phyloP scores from a whole-genome alignment of 2,113 vertebrate genomes.

The Donacobius atricapilla region DNA sequence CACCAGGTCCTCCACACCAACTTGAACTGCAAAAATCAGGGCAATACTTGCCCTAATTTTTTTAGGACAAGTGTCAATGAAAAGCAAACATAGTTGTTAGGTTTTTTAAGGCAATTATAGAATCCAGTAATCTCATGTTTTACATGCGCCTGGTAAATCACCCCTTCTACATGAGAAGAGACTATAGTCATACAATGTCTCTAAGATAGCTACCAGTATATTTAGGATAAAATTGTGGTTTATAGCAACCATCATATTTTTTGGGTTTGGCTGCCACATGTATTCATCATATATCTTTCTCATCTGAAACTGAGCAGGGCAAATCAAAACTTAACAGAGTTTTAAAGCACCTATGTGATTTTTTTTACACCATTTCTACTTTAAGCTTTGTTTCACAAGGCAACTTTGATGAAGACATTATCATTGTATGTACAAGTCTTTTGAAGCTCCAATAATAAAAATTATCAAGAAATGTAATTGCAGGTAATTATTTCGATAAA shows the following conservation, averaged over 20 bases:
- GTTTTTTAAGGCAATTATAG: background rate
- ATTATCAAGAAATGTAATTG: background rate
- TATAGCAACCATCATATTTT: background rate
- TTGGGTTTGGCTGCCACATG: conserved; percentile 67
- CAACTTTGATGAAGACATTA: background rate
- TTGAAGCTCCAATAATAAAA: background rate
- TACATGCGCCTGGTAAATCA: conserved; percentile 75
- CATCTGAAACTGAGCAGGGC: conserved; percentile 66
- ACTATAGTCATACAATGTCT: conserved; percentile 75
- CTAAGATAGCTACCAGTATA: conserved; percentile 74
- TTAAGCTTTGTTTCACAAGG: background rate
- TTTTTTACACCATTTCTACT: background rate
- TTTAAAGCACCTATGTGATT: background rate
- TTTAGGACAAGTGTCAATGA: background rate
- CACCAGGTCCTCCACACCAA: background rate
- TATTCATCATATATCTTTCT: conserved; percentile 78
- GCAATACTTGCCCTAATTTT: background rate
- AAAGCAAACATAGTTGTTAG: background rate
- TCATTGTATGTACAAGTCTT: background rate
- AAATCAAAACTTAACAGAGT: background rate
- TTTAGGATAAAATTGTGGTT: conserved; percentile 71
- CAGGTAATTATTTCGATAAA: background rate
- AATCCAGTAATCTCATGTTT: background rate
- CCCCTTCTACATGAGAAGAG: conserved; percentile 78
- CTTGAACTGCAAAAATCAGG: background rate